These are phyloP conservation scores for Thysanoteuthis rhombus DNA, from an alignment of 2,888 invertebrate species.

Conservation along the genomic window DNA sequence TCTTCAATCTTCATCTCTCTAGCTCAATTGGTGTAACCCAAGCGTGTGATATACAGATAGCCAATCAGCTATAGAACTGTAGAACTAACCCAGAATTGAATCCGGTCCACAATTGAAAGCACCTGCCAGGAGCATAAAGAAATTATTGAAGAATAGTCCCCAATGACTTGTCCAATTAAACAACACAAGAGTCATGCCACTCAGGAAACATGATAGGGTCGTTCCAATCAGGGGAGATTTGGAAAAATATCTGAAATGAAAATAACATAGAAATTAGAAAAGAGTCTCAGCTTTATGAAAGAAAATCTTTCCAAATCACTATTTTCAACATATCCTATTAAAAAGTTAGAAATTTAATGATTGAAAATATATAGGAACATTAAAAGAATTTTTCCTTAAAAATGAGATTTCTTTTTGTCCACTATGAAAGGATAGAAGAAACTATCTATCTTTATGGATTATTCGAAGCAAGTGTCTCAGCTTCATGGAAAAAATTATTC, in stretches of 20 bases:
- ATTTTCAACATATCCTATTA: neutral
- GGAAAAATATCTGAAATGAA: constrained; percentile 59
- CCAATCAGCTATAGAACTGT: too few relatives aligned
- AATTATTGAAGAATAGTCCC: constrained; percentile 65
- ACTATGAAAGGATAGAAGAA: too few relatives aligned
- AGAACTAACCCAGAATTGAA: constrained; percentile 65
- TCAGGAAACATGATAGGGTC: constrained; percentile 61
- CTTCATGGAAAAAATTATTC: too few relatives aligned
- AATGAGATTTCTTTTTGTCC: too few relatives aligned
- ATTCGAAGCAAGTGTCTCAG: too few relatives aligned
- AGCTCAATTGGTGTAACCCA: too few relatives aligned
- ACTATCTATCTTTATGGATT: too few relatives aligned
- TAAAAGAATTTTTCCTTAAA: too few relatives aligned
- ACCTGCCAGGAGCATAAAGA: constrained; percentile 68
- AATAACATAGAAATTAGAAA: neutral
- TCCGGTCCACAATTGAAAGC: constrained; percentile 70
- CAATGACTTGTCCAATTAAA: constrained; percentile 67
- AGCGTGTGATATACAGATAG: too few relatives aligned
- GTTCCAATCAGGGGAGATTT: constrained; percentile 65
- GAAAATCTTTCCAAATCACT: too few relatives aligned
- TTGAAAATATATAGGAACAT: too few relatives aligned
- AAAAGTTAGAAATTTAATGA: neutral
- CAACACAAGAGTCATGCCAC: constrained; percentile 62
- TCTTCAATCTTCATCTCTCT: too few relatives aligned
- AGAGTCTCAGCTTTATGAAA: neutral